Evolutionary conservation across 2,888 invertebrate species (phyloP).

Genomic region (Lycaena phlaeas): DNA sequence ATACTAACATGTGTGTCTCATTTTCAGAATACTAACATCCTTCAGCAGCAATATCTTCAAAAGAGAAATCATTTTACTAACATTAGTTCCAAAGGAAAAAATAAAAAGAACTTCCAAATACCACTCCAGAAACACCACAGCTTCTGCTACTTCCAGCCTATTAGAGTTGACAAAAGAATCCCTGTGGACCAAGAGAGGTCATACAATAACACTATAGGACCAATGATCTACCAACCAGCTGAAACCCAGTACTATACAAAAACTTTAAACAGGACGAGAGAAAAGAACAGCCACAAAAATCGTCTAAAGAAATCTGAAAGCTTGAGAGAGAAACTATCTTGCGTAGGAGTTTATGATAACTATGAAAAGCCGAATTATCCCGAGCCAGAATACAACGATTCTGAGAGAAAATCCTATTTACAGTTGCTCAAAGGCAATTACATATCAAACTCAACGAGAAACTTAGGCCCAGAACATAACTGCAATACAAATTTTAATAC

Average conservation of each 20-base stretch:
- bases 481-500: slow-evolving; percentile 47
- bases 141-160: slow-evolving; percentile 78
- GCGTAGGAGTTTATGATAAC: slow-evolving; percentile 63
- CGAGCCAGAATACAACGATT: slow-evolving; percentile 56
- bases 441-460: slow-evolving; percentile 66
- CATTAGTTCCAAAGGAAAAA: slow-evolving; percentile 58
- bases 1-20: slow-evolving; percentile 32
- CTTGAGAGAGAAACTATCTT: slow-evolving; percentile 61
- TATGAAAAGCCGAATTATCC: slow-evolving; percentile 64
- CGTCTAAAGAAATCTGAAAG: slow-evolving; percentile 67
- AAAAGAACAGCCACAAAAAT: slow-evolving; percentile 60
- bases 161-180: slow-evolving; percentile 73
- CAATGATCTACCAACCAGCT: slow-evolving; percentile 57
- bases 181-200: slow-evolving; percentile 58
- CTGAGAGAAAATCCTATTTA: slow-evolving; percentile 58
- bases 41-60: slow-evolving; percentile 73
- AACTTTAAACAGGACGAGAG: slow-evolving; percentile 61
- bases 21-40: slow-evolving; percentile 76
- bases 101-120: slow-evolving; percentile 77
- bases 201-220: slow-evolving; percentile 62
- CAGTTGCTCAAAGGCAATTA: slow-evolving; percentile 62
- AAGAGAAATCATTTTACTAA: slow-evolving; percentile 72
- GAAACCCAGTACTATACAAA: slow-evolving; percentile 62
- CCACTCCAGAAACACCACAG: slow-evolving; percentile 78
- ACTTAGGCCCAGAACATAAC: slow-evolving; percentile 48